Percentiles rank a stretch among this genome's conserved stretches.
Conservation (phyloP, 2,113 vertebrate genomes). For the Pelecanus crispus region DNA sequence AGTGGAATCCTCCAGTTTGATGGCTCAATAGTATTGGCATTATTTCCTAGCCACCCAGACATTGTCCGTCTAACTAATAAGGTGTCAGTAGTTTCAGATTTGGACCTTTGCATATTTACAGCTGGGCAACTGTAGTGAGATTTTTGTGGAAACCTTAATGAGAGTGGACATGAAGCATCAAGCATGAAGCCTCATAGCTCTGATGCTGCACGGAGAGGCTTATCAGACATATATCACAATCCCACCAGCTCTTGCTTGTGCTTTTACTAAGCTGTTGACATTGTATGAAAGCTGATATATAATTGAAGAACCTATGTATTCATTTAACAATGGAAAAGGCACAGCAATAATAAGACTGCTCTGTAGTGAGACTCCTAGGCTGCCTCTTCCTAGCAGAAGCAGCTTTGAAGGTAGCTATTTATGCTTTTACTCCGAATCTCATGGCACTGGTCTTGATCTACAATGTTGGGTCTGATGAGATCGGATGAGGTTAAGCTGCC, state of each 20-base stretch:
- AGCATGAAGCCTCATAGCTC: not conserved
- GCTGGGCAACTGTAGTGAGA: not conserved
- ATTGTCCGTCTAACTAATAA: not conserved
- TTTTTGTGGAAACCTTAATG: not conserved
- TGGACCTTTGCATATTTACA: not conserved
- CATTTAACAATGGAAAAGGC: not conserved
- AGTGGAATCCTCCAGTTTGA: not conserved
- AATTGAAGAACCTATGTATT: not conserved
- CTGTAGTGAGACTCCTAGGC: not conserved
- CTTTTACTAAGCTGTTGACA: not conserved
- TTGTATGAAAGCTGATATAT: not conserved
- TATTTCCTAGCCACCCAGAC: not conserved
- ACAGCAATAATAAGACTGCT: not conserved
- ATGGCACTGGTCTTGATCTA: conserved; percentile 5
- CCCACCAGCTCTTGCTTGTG: not conserved
- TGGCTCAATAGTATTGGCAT: not conserved
- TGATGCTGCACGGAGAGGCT: not conserved
- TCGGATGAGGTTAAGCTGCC: conserved; percentile 30
- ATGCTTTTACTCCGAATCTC: not conserved
- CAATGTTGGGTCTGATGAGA: conserved; percentile 1
- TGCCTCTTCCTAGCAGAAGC: not conserved
- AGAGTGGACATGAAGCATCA: not conserved
- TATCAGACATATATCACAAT: not conserved
- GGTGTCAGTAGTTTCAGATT: not conserved
- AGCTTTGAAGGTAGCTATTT: not conserved